Base-by-base conservation (phyloP, 2,113 vertebrate genomes). In the Hypanus sabinus region DNA sequence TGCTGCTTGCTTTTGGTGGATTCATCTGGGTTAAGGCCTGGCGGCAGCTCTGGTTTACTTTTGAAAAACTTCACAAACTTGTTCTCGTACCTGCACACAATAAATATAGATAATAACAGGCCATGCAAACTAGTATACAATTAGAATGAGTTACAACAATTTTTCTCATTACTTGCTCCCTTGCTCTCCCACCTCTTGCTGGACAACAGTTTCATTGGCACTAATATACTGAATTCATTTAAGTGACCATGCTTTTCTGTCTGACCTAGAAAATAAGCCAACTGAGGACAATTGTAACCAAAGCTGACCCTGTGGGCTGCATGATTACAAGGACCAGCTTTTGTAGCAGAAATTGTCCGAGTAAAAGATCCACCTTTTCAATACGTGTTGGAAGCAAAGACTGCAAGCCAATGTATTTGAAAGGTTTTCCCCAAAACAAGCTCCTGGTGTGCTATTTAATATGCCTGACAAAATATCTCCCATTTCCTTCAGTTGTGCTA, bases 61-160 rank as follows among this genome's bases (percentile, higher is more conserved):
- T 98, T 98, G 95, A 99, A 99, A 95, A 99, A 99, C 96, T 99
- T 99, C 33, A 99, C 98, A 91, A 97, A 99, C 94, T 99, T 99
- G 95, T 99, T 99, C 96, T 99, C 98, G 94, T 99, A 99, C 55
- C 98, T 99, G 95, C 73, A 94, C 62, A 27, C 94, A 93, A 94
- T 20, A 46, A 95, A 80, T 95, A 91, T 22, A 95, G 33, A 94
- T 73, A 95, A 33, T 94, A 22, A 94, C 30, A 94, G 65, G 62
- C 30, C 62, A 77, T 94, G 93, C 77, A 60, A 94, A 75, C 60
- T 80, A 46, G 46, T 46, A 80, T 79, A 76, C 38, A 93, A 27
- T 79, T n/a, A 94, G 73, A 94, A 18, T n/a, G 33, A 20, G 27
- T 80, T 46, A 76, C 27, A 76, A 90, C 60, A 90, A 65, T 65